Base-by-base conservation (phyloP, 2,888 invertebrate species). In the Drosophila nr. perissopoda region DNA sequence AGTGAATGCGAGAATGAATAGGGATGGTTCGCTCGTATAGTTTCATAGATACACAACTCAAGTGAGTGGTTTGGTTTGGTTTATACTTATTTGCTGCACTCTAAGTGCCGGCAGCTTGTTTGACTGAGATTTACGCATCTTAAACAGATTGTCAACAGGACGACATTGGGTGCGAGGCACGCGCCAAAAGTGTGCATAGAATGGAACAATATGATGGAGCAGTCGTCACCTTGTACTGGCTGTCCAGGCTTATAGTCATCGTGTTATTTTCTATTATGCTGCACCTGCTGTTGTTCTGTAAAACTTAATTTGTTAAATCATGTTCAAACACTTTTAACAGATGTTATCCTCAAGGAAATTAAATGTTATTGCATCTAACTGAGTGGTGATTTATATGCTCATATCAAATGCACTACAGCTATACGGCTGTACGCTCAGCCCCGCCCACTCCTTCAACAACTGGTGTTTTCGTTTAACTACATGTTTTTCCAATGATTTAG, bases 271-370 rank as follows among this genome's bases (percentile, higher is more conserved):
- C 42, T 49, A 34, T 42, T 64, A 27, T 64, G 64, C 61, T 72
- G 56, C 61, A 66, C 68, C 79, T 60, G 70, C 73, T 74, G 69
- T 57, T 76, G 60, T 59, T 68, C 58, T 69, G 65, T 60, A 54
- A 68, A 80, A 85, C 76, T 80, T 80, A 85, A 87, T 85, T 85
- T 87, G 78, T 69, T 80, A 71, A 78, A 84, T 78, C 76, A 60
- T 76, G 70, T 79, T 59, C 73, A 83, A 80, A 76, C 80, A 75
- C 78, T 76, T 73, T 78, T 61, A 80, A 81, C 82, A 84, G 85
- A 87, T 87, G 82, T 82, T 85, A 85, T 87, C 85, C 80, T 76
- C 57, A 59, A 82, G 82, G 82, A 86, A 86, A 80, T 86, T 78
- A 79, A 79, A 75, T 79, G 73, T 74, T 72, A 76, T 79, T 76